A percentile compares a stretch with the other conserved stretches of the same genome.
phyloP scores from a whole-genome alignment of 2,797 vertebrate genomes.

The Alosa sapidissima region DNA sequence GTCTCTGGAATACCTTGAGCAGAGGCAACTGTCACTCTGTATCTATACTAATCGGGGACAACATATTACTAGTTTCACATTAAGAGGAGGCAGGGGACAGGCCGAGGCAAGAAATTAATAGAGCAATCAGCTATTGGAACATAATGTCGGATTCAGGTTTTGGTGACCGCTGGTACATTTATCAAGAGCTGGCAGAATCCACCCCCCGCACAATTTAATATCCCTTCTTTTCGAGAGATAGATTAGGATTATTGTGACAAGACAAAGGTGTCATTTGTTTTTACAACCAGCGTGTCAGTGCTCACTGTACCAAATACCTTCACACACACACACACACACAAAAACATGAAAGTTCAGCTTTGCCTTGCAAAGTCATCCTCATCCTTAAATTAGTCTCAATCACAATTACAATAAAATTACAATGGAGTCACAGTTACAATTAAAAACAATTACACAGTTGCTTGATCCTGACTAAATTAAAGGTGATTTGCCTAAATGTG shows the following conservation, averaged over 20 bases:
- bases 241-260: constrained; percentile 74
- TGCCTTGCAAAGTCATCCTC: constrained; percentile 1
- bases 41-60: constrained; percentile 94
- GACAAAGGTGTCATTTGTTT: constrained; percentile 73
- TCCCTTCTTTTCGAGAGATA: constrained; percentile 64
- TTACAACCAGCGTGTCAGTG: constrained; percentile 71
- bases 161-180: constrained; percentile 80
- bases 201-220: constrained; percentile 62
- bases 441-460: constrained; percentile 13
- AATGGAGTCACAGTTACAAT: neutral
- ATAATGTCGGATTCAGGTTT: constrained; percentile 77
- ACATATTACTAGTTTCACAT: constrained; percentile 90
- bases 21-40: constrained; percentile 86
- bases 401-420: neutral
- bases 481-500: constrained; percentile 10
- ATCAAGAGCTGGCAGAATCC: constrained; percentile 73
- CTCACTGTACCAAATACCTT: constrained; percentile 31
- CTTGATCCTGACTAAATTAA: constrained; percentile 18
- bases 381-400: constrained; percentile 1
- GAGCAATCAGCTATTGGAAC: constrained; percentile 89
- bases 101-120: constrained; percentile 87
- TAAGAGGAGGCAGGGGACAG: constrained; percentile 73
- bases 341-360: neutral
- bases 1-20: constrained; percentile 94
- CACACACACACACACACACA: neutral